Percentiles rank a stretch among this genome's conserved stretches.
phyloP scores from a whole-genome alignment of 1,140 invertebrate genomes.

The Capitella teleta region DNA sequence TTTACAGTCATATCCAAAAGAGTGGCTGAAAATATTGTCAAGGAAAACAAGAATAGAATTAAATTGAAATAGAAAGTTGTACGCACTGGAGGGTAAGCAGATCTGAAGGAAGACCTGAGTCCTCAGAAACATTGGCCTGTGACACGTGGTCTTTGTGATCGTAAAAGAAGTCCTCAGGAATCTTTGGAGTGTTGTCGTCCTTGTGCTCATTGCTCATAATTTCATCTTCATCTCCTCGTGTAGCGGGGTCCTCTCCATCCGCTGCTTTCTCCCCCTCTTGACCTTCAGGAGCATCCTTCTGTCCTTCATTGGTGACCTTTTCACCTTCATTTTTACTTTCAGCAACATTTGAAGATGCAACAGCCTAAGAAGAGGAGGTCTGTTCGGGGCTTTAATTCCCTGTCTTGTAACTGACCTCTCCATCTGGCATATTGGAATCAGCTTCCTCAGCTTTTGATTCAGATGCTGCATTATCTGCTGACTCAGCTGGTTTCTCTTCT shows the following conservation, averaged over 20 bases:
- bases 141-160: slow-evolving; percentile 30
- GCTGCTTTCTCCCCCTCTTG: not conserved
- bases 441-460: no score
- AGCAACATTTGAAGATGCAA: no score
- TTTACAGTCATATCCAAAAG: slow-evolving; percentile 75
- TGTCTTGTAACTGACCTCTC: no score
- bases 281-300: not conserved
- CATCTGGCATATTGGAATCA: no score
- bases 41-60: not conserved
- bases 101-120: slow-evolving; percentile 32
- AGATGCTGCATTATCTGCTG: no score
- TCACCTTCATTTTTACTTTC: not conserved
- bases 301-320: not conserved
- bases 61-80: not conserved
- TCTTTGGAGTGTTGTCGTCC: slow-evolving; percentile 14
- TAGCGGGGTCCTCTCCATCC: not conserved
- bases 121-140: slow-evolving; percentile 24
- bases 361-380: no score
- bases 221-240: slow-evolving; percentile 8
- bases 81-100: slow-evolving; percentile 26
- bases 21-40: slow-evolving; percentile 45
- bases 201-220: not conserved
- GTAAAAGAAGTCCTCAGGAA: slow-evolving; percentile 37
- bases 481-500: no score
- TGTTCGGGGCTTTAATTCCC: no score